A percentile compares a stretch with the other conserved stretches of the same genome.
Conservation (phyloP, 30 jellyfish, hydroid and myxozoan species). For the Aurelia sp. region DNA sequence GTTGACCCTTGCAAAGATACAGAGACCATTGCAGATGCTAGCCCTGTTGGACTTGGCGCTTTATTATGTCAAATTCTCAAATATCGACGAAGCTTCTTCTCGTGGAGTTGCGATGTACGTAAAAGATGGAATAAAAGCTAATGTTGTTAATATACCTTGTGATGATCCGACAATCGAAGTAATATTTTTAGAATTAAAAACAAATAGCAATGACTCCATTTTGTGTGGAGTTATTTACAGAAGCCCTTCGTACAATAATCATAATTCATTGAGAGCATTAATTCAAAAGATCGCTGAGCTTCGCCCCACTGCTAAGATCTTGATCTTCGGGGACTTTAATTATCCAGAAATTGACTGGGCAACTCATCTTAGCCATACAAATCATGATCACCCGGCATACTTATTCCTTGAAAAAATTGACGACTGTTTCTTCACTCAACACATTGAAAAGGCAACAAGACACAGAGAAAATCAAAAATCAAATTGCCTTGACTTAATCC, state of each 20-base stretch:
- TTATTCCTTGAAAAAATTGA: not conserved
- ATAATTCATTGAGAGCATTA: not conserved
- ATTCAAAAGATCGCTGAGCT: not conserved
- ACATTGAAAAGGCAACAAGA: slow-evolving; percentile 24
- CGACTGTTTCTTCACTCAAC: slow-evolving; percentile 31
- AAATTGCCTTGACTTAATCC: slow-evolving; percentile 17
- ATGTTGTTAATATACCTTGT: not conserved
- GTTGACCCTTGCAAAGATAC: no score
- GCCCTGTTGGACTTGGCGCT: no score
- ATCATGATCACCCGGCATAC: not conserved
- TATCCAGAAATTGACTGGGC: slow-evolving; percentile 14
- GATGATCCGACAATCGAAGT: not conserved
- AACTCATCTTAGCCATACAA: not conserved
- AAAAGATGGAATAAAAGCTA: not conserved
- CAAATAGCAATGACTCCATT: not conserved
- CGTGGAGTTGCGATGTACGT: not conserved
- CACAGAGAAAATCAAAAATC: slow-evolving; percentile 11
- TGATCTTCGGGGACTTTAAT: slow-evolving; percentile 11
- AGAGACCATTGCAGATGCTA: no score
- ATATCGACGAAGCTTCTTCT: not conserved
- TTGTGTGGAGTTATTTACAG: slow-evolving; percentile 18
- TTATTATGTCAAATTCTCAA: not conserved
- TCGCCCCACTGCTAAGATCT: no score
- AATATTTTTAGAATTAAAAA: not conserved
- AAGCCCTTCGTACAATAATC: slow-evolving; percentile 18